These are phyloP conservation scores for Onychostruthus taczanowskii DNA, from an alignment of 2,113 vertebrate species.

Conservation along the genomic window DNA sequence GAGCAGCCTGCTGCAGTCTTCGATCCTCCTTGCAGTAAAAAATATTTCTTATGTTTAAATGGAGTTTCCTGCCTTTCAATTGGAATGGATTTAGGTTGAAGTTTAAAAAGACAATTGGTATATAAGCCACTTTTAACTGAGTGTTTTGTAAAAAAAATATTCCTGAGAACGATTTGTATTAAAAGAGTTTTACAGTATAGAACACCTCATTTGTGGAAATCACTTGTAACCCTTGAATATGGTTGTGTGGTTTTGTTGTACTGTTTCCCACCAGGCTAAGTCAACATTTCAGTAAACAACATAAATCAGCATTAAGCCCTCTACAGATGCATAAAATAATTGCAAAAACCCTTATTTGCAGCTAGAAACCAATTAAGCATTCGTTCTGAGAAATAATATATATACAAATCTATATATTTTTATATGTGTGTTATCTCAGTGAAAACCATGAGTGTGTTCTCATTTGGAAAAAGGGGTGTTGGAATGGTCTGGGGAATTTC, in stretches of 20 bases:
- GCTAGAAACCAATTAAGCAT: background rate
- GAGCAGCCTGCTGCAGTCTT: background rate
- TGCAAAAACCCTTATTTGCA: background rate
- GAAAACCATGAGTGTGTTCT: background rate
- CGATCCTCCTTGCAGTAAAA: background rate
- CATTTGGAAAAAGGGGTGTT: background rate
- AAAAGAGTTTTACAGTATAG: background rate
- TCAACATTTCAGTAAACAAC: constrained; percentile 28
- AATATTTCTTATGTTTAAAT: background rate
- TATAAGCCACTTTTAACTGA: background rate
- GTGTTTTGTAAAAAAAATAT: rapidly evolving
- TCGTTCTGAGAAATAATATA: background rate
- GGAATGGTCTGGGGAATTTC: background rate
- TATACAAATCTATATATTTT: background rate
- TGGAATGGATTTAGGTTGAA: background rate
- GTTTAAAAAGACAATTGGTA: background rate
- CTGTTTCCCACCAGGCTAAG: background rate
- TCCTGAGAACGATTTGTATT: background rate
- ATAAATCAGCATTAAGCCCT: constrained; percentile 46
- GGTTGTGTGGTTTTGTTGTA: background rate
- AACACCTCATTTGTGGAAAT: background rate
- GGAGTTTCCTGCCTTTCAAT: background rate
- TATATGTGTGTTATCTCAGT: background rate
- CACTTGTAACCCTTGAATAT: background rate
- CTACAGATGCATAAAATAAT: constrained; percentile 20